Evolutionary conservation across 2,797 vertebrate species (phyloP).

Genomic region (Gymnocypris eckloni): DNA sequence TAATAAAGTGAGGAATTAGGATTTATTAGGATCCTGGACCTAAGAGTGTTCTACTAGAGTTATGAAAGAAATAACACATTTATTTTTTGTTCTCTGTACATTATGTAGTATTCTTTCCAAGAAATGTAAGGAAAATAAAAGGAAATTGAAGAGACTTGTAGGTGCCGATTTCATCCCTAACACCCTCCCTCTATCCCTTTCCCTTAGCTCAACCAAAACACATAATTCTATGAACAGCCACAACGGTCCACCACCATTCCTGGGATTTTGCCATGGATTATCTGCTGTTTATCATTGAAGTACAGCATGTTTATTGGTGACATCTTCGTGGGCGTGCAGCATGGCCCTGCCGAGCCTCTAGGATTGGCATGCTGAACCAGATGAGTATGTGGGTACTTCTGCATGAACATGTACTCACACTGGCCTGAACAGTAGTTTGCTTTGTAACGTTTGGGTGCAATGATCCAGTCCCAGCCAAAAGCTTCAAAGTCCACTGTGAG

Average conservation of each 20-base stretch:
- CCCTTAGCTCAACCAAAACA: background rate
- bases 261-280: slow-evolving; percentile 98
- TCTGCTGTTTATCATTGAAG: slow-evolving; percentile 99
- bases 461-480: slow-evolving; percentile 99
- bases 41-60: background rate
- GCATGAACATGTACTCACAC: slow-evolving; percentile 99
- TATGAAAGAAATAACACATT: slow-evolving; percentile 42
- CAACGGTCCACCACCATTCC: slow-evolving; percentile 99
- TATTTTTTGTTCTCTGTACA: slow-evolving; percentile 40
- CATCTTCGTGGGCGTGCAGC: slow-evolving; percentile 99
- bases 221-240: slow-evolving; percentile 88
- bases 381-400: slow-evolving; percentile 98
- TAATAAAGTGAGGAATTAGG: slow-evolving; percentile 7
- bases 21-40: slow-evolving; percentile 14
- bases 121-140: slow-evolving; percentile 26
- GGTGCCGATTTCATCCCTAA: slow-evolving; percentile 19
- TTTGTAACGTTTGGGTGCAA: slow-evolving; percentile 98
- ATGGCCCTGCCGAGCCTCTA: slow-evolving; percentile 94
- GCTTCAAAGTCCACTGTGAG: slow-evolving; percentile 98
- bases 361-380: slow-evolving; percentile 97
- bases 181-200: background rate
- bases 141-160: slow-evolving; percentile 34
- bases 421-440: slow-evolving; percentile 99
- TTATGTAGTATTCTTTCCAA: slow-evolving; percentile 46
- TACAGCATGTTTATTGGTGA: slow-evolving; percentile 99